Base-by-base conservation (phyloP, 2,888 invertebrate genomes). In the Heliconius aoede region DNA sequence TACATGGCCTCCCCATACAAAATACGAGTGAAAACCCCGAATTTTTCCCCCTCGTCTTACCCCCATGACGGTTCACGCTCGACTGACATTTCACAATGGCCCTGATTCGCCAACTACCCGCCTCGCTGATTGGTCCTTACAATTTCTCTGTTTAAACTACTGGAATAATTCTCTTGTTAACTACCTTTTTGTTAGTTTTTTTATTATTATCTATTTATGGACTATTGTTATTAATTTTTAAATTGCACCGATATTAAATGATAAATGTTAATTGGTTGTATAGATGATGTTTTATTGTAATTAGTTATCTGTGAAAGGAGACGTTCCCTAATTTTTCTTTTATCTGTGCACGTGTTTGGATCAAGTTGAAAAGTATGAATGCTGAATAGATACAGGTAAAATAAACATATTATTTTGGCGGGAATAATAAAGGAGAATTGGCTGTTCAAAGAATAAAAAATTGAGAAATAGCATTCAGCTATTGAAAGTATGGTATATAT, bases 61-160 rank as follows among this genome's bases (percentile, higher is more conserved):
- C 89, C 86, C 88, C 85, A 78, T 86, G 82, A 80, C 82, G 77
- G 83, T 85, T 87, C 86, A 88, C 92, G 86, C 82, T 64, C 86
- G 90, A 93, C 82, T 90, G 91, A 81, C 76, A 86, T 74, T 84
- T 81, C 83, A 93, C 93, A 93, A 93, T 93, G 84, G 86, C 86
- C 86, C 87, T 92, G 92, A 93, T 92, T 91, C 88, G 88, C 84
- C 86, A 85, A 85, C 92, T 90, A 91, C 93, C 93, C 93, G 90
- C 91, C 71, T 71, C 71, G 32, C 71, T 76, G 80, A 87, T 88
- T 87, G 86, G 84, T 84, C 85, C 84, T 83, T 85, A 84, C 83
- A 86, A 87, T 86, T 87, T 88, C 82, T 80, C 77, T 74, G 83
- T 81, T 84, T 85, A 87, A 87, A 87, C 87, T 86, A 85, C 82